Base-by-base conservation (phyloP, 1,140 invertebrate genomes). In the Ylistrum balloti region DNA sequence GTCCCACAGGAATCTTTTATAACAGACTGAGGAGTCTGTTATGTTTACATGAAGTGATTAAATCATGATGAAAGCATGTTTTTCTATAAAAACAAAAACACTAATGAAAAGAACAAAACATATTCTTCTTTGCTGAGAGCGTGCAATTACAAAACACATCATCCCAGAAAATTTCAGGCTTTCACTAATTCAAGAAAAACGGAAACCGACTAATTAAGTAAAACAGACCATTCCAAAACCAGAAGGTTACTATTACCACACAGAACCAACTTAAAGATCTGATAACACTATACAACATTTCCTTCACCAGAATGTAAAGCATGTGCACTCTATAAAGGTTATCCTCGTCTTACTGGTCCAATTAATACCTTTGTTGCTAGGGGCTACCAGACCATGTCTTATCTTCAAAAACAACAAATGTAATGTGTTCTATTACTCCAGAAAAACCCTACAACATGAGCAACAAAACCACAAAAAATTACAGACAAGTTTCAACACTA, bases 231-330 rank as follows among this genome's bases (percentile, higher is more conserved):
- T n/a, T 28, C 56, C 56, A 28, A 11, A 74, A 74, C n/a, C 56
- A 74, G 56, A 9, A 74, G 56, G 56, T 28, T n/a, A 5, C 3
- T 5, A 28, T 74, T 74, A 74, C 41, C 9, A 45, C 11, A 74
- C 7, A 74, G 28, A 74, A 74, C 56, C 11, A 74, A 74, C 56
- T 28, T 74, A 9, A 1, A 28, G 56, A 28, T 74, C n/a, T n/a
- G 5, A 28, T n/a, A 28, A 74, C 5, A 45, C 17, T 17, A 17
- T 45, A 45, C 17, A 45, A 17, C 41, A 28, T 74, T 74, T 74
- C 56, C 28, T 28, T 28, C n/a, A 74, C 56, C 56, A n/a, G n/a
- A 74, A 74, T 74, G 56, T 74, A 74, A 74, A 74, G n/a, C 56
- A 74, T 74, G 56, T 74, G 56, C 56, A 74, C 56, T 74, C 0